Conservation (phyloP, 2,797 vertebrate species). For the Pogoniulus pusillus region DNA sequence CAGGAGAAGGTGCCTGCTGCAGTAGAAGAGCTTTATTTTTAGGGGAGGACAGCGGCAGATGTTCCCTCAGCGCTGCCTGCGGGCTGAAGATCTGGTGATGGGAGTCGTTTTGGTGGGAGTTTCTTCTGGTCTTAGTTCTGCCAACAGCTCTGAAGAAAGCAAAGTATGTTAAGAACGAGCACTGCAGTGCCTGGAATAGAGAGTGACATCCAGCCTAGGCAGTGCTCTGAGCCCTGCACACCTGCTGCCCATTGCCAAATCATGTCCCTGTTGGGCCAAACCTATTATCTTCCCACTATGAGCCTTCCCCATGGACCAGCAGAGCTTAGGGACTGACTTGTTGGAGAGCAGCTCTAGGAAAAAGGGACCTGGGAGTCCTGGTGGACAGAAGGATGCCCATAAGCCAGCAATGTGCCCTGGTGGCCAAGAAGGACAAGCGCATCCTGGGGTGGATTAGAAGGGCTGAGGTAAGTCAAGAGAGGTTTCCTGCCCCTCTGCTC, state of each 20-base stretch:
- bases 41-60: neutral
- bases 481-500: no score
- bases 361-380: no score
- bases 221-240: neutral
- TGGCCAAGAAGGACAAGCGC: no score
- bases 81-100: slow-evolving; percentile 84
- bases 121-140: slow-evolving; percentile 87
- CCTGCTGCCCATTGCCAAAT: neutral
- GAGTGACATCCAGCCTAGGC: neutral
- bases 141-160: slow-evolving; percentile 68
- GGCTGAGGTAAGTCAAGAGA: no score
- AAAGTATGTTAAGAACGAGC: neutral
- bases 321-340: no score
- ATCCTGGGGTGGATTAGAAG: no score
- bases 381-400: no score
- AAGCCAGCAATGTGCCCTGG: no score
- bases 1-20: neutral
- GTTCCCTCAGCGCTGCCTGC: slow-evolving; percentile 19
- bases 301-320: no score
- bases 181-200: neutral
- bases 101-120: slow-evolving; percentile 93
- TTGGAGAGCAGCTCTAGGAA: no score
- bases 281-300: neutral
- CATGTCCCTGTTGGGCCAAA: neutral
- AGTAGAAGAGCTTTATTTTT: slow-evolving; percentile 25